These are phyloP conservation scores for Philaenus spumarius DNA, from an alignment of 1,140 invertebrate species.

Conservation along the genomic window DNA sequence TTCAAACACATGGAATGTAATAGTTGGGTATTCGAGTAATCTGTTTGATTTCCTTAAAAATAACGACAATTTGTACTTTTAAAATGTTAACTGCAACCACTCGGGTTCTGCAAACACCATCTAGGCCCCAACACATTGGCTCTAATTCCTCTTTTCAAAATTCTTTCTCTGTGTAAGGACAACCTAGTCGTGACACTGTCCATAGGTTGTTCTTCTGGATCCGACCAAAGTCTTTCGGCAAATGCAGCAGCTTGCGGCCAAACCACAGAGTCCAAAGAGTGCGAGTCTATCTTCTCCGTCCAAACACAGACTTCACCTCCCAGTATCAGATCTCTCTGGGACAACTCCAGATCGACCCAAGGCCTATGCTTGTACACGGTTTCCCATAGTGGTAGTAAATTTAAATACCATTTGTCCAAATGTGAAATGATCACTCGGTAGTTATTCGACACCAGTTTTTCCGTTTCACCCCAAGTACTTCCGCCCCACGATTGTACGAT, in stretches of 20 bases:
- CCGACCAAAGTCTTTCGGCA: constrained; percentile 72
- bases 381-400: constrained; percentile 74
- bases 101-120: constrained; percentile 74
- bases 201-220: constrained; percentile 51
- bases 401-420: constrained; percentile 79
- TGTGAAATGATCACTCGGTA: constrained; percentile 74
- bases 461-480: not conserved
- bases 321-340: constrained; percentile 40
- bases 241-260: constrained; percentile 73
- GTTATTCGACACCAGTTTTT: constrained; percentile 48
- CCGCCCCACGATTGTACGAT: not conserved
- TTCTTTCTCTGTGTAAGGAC: constrained; percentile 56
- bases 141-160: constrained; percentile 57
- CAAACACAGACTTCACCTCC: constrained; percentile 71
- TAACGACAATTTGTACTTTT: too few relatives aligned
- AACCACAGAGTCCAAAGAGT: constrained; percentile 40
- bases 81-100: constrained; percentile 45
- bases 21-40: too few relatives aligned
- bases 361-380: constrained; percentile 74
- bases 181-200: constrained; percentile 57
- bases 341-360: constrained; percentile 46
- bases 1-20: too few relatives aligned
- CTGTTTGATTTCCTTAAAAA: too few relatives aligned
- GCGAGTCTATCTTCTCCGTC: constrained; percentile 55
- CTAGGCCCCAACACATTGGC: constrained; percentile 66